phyloP scores from a whole-genome alignment of 2,888 invertebrate genomes.

The Lochmaea capreae region DNA sequence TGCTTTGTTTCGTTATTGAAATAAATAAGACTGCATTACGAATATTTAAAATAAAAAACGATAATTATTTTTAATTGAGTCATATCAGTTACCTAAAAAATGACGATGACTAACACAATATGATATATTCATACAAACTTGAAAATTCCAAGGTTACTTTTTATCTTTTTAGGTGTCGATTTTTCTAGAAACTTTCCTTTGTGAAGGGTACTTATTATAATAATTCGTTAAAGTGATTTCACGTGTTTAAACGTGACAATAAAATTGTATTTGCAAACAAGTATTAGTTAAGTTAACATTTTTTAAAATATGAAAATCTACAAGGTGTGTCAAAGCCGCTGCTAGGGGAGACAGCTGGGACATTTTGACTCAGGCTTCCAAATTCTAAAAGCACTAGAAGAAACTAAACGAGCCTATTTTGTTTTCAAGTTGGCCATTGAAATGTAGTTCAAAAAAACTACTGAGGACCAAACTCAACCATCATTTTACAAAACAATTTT shows the following conservation, averaged over 20 bases:
- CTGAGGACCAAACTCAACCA: too few species aligned
- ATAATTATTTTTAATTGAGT: conserved; percentile 3
- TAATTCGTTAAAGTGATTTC: background rate
- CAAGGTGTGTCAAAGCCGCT: too few species aligned
- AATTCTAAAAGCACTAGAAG: too few species aligned
- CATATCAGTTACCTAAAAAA: conserved; percentile 1
- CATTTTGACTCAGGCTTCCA: too few species aligned
- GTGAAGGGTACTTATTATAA: background rate
- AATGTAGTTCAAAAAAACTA: too few species aligned
- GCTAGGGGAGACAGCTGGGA: too few species aligned
- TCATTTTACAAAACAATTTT: too few species aligned
- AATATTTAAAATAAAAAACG: background rate
- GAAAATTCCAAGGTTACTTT: background rate
- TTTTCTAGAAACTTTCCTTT: background rate
- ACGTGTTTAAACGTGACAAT: too few species aligned
- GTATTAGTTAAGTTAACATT: too few species aligned
- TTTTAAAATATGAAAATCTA: background rate
- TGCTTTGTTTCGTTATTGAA: background rate
- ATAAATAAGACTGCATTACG: background rate
- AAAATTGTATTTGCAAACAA: background rate
- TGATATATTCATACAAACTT: background rate
- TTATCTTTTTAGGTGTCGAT: background rate
- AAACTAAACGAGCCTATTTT: too few species aligned
- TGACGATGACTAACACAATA: background rate
- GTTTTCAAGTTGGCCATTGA: too few species aligned